Base-by-base conservation (phyloP, 2,888 invertebrate species). In the Napeogenes sylphis region DNA sequence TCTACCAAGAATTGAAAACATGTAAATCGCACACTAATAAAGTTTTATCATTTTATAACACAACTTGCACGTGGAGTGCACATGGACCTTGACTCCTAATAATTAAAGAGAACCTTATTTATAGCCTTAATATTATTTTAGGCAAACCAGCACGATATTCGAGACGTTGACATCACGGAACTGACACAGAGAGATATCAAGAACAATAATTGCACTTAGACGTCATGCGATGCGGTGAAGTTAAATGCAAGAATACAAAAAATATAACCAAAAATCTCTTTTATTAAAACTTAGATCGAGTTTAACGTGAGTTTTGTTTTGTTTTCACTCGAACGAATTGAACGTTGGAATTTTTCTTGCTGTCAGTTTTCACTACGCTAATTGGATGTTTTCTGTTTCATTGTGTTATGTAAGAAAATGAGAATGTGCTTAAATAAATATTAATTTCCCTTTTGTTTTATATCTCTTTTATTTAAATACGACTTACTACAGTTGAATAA, bases 171-270 rank as follows among this genome's bases (percentile, higher is more conserved):
- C 68, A 69, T 66, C 67, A 67, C 30, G 51, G 64, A 61, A 61
- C 71, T 70, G 72, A 72, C 72, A 72, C 68, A 68, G 68, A 57
- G 61, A 75, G 79, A 78, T 81, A 81, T 75, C 73, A 75, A 62
- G 67, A 72, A 69, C 71, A 71, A 75, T 83, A 82, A 83, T 83
- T 83, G 81, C 83, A 78, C 73, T 77, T 75, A 71, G 71, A 74
- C 72, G 70, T 72, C 80, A 81, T 79, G 80, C 76, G 73, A 75
- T 79, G 74, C 67, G 72, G 74, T 66, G 67, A 63, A 60, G 66
- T 55, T 55, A 59, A 58, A 46, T 59, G 62, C 58, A 57, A 58
- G 56, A 61, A 47, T 56, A 61, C 38, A 62, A 63, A 47, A 66
- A 56, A 58, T n/a, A 42, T 66, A 66, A 55, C 66, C 66, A 66